A percentile compares a stretch with the other conserved stretches of the same genome.
These are phyloP conservation scores for Anthrax anthrax DNA, from an alignment of 2,888 invertebrate species.

Conservation along the genomic window DNA sequence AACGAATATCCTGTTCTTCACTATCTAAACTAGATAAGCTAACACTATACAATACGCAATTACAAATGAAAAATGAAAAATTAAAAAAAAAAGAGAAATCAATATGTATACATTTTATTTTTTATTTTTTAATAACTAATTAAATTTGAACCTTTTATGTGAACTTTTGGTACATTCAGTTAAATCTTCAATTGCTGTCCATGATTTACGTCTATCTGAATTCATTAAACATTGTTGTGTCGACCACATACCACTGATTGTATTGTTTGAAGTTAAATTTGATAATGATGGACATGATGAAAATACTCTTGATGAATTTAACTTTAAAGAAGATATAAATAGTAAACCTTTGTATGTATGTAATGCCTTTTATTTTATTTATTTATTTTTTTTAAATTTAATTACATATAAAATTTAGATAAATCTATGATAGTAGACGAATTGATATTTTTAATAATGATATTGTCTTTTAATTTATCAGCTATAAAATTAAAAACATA, in stretches of 20 bases:
- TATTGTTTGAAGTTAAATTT: conserved; percentile 22
- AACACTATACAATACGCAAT: conserved; percentile 37
- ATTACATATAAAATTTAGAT: too few relatives aligned
- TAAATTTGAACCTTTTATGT: conserved; percentile 37
- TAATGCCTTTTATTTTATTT: too few relatives aligned
- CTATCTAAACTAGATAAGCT: conserved; percentile 73
- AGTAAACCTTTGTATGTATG: neutral
- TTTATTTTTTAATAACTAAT: too few relatives aligned
- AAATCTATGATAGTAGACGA: too few relatives aligned
- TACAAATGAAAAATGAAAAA: neutral
- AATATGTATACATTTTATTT: too few relatives aligned
- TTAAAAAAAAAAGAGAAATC: too few relatives aligned
- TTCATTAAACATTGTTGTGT: conserved; percentile 29
- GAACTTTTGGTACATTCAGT: conserved; percentile 41
- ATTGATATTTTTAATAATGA: too few relatives aligned
- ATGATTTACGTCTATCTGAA: conserved; percentile 54
- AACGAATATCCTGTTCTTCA: conserved; percentile 54
- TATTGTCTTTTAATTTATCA: too few relatives aligned
- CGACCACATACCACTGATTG: conserved; percentile 26
- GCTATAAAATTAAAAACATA: too few relatives aligned
- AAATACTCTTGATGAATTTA: conserved; percentile 18
- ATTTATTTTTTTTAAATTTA: too few relatives aligned
- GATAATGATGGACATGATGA: conserved; percentile 29
- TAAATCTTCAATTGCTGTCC: conserved; percentile 72
- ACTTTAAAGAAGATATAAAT: conserved; percentile 10